Conservation (phyloP, 2,888 invertebrate species). For the Drosophila buzzatii region DNA sequence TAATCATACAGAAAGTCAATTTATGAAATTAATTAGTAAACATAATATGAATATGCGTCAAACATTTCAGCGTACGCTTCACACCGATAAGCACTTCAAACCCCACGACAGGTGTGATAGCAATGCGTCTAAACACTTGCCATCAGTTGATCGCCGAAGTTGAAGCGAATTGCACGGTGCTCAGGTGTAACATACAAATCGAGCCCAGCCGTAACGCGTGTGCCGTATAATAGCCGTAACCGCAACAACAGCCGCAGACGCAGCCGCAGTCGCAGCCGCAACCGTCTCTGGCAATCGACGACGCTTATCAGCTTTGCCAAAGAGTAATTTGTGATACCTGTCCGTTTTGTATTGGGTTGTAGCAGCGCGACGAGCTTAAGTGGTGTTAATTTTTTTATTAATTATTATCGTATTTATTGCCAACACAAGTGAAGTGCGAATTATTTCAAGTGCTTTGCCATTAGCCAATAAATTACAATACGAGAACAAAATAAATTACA, state of each 20-base stretch:
- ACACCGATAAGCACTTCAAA: constrained; percentile 49
- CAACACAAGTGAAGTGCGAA: constrained; percentile 66
- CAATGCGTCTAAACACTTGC: constrained; percentile 18
- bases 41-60: constrained; percentile 4
- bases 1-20: constrained; percentile 7
- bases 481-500: constrained; percentile 20
- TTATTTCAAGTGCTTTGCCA: constrained; percentile 57
- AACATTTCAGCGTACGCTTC: constrained; percentile 12
- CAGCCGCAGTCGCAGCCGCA: constrained; percentile 25
- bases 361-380: constrained; percentile 66
- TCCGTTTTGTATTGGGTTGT: constrained; percentile 73
- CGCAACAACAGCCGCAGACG: constrained; percentile 13
- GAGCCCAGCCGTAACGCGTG: constrained; percentile 28
- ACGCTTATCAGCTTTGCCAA: constrained; percentile 73
- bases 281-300: constrained; percentile 44
- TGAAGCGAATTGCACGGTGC: constrained; percentile 54
- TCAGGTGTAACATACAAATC: constrained; percentile 23
- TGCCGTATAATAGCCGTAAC: constrained; percentile 35
- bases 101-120: constrained; percentile 45
- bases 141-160: constrained; percentile 61
- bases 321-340: constrained; percentile 82
- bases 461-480: constrained; percentile 55
- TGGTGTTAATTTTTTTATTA: constrained; percentile 82
- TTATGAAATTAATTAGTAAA: constrained; percentile 31
- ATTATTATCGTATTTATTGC: constrained; percentile 78